Conservation (phyloP, 2,888 invertebrate species). For the Latrodectus elegans region DNA sequence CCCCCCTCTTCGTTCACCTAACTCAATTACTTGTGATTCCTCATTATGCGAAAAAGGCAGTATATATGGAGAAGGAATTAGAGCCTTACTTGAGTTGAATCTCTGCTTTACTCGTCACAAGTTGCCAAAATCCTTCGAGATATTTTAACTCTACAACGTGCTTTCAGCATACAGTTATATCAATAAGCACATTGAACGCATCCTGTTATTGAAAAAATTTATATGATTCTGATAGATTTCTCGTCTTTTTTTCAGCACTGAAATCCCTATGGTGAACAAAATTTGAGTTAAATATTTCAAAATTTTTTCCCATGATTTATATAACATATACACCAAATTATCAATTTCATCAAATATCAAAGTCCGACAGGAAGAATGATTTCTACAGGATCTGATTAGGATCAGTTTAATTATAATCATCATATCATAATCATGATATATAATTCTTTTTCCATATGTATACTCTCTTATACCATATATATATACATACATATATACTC, state of each 20-base stretch:
- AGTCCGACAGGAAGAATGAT: too few relatives aligned
- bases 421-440: too few relatives aligned
- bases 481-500: too few relatives aligned
- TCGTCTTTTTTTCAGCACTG: neutral
- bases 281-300: neutral
- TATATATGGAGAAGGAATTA: constrained; percentile 4
- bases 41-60: neutral
- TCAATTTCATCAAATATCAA: neutral
- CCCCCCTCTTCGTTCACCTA: neutral
- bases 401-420: too few relatives aligned
- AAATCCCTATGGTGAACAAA: neutral
- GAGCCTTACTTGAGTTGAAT: constrained; percentile 1
- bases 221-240: neutral
- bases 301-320: neutral
- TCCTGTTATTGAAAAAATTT: neutral
- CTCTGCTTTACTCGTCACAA: neutral
- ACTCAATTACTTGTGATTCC: neutral
- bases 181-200: neutral
- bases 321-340: neutral
- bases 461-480: too few relatives aligned
- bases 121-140: neutral
- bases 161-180: neutral
- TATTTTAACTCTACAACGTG: neutral
- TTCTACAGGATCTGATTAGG: too few relatives aligned
- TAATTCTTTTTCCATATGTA: too few relatives aligned